These are phyloP conservation scores for Sinocyclocheilus anophthalmus DNA, from an alignment of 2,113 vertebrate genomes.

Conservation along the genomic window DNA sequence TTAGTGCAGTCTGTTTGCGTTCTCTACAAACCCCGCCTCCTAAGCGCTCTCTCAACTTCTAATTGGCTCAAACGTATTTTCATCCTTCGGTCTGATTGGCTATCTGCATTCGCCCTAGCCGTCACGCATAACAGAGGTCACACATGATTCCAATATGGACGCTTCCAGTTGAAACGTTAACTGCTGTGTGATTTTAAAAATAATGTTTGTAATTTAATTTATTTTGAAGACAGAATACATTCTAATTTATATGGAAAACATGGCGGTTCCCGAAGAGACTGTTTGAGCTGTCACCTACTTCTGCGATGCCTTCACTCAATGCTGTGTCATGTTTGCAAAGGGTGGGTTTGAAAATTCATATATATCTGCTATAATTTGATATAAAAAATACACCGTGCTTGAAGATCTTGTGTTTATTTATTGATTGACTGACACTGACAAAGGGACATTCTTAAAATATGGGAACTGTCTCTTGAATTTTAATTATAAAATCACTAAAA, in stretches of 20 bases:
- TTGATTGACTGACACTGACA: background rate
- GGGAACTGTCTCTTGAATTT: background rate
- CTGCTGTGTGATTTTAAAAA: background rate
- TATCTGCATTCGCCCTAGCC: background rate
- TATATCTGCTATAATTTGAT: background rate
- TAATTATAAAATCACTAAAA: background rate
- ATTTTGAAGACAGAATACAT: background rate
- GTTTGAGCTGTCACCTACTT: background rate
- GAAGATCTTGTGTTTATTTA: background rate
- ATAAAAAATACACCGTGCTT: background rate
- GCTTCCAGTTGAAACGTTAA: background rate
- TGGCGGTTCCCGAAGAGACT: background rate
- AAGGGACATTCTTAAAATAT: background rate
- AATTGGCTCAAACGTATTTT: constrained; percentile 54
- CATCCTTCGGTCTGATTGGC: constrained; percentile 45
- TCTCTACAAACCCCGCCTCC: constrained; percentile 12
- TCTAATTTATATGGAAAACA: background rate
- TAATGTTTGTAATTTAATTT: background rate
- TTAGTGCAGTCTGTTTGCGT: background rate
- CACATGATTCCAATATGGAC: constrained; percentile 24
- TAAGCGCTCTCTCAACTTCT: background rate
- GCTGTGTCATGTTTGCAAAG: constrained; percentile 29
- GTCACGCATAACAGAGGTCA: constrained; percentile 27
- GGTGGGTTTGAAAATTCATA: constrained; percentile 43
- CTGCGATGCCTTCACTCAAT: constrained; percentile 25